Percentiles rank a stretch among this genome's conserved stretches.
phyloP scores from a whole-genome alignment of 2,113 vertebrate genomes.

The Heliornis fulica region DNA sequence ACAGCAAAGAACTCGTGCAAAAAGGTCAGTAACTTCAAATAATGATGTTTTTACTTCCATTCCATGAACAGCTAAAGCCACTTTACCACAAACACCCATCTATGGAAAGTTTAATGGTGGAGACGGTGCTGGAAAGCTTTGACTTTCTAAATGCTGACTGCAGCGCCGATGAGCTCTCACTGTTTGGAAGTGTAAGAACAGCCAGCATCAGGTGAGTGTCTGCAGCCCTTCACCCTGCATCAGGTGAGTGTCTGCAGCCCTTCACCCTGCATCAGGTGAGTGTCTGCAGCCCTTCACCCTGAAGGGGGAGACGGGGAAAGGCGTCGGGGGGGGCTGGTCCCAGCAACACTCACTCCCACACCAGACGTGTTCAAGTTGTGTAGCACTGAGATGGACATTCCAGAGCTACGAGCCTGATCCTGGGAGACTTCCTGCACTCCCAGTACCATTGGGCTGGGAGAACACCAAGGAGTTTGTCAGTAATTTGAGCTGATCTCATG shows the following conservation, averaged over 20 bases:
- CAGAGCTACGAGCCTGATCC: not conserved
- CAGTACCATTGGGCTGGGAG: not conserved
- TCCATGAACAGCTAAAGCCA: constrained; percentile 66
- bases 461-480: not conserved
- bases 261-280: rapidly evolving
- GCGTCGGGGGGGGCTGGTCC: not conserved
- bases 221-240: not conserved
- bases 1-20: not conserved
- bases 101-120: constrained; percentile 85
- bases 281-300: too few relatives aligned
- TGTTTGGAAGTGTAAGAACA: constrained; percentile 79
- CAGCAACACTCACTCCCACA: rapidly evolving
- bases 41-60: not conserved
- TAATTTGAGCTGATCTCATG: not conserved
- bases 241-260: too few relatives aligned
- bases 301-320: not conserved
- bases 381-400: not conserved
- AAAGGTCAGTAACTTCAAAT: not conserved
- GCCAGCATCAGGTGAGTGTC: constrained; percentile 77
- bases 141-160: constrained; percentile 88
- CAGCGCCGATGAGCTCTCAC: constrained; percentile 78
- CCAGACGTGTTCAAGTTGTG: not conserved
- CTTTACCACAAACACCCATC: constrained; percentile 70
- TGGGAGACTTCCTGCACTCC: not conserved
- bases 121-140: constrained; percentile 90